phyloP scores from a whole-genome alignment of 2,113 vertebrate genomes.

The Oryzias celebensis region DNA sequence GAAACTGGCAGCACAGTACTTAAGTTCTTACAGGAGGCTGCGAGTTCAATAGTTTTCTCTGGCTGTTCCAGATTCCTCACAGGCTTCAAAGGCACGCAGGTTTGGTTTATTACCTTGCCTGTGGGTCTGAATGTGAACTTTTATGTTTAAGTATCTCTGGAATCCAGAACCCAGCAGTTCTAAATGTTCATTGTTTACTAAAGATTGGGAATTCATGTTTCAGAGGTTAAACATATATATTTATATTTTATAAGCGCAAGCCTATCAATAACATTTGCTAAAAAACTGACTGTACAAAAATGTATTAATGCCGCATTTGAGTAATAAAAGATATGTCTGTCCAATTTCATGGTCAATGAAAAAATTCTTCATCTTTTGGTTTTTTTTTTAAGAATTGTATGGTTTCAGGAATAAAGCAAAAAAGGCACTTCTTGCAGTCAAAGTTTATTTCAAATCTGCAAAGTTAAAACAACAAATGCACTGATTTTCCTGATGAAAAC shows the following conservation, averaged over 20 bases:
- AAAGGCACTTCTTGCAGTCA: background rate
- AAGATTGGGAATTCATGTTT: too few relatives aligned
- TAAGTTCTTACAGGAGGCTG: background rate
- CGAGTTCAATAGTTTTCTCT: slow-evolving; percentile 1
- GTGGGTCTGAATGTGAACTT: slow-evolving; percentile 12
- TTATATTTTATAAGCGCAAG: too few relatives aligned
- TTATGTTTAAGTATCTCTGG: background rate
- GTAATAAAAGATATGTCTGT: background rate
- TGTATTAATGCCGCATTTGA: background rate
- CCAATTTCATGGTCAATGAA: slow-evolving; percentile 28
- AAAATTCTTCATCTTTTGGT: background rate
- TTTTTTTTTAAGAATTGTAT: background rate
- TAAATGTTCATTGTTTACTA: background rate
- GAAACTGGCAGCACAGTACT: too few relatives aligned
- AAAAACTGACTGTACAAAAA: background rate
- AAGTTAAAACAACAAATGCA: background rate
- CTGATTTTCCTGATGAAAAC: background rate
- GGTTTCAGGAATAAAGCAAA: background rate
- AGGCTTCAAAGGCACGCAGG: background rate
- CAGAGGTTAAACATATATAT: too few relatives aligned
- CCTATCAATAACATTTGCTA: too few relatives aligned
- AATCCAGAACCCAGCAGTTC: background rate
- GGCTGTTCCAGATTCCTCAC: slow-evolving; percentile 8
- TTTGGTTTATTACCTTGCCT: slow-evolving; percentile 4
- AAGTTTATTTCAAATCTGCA: background rate